Base-by-base conservation (phyloP, 2,113 vertebrate genomes). In the Redunca redunca region DNA sequence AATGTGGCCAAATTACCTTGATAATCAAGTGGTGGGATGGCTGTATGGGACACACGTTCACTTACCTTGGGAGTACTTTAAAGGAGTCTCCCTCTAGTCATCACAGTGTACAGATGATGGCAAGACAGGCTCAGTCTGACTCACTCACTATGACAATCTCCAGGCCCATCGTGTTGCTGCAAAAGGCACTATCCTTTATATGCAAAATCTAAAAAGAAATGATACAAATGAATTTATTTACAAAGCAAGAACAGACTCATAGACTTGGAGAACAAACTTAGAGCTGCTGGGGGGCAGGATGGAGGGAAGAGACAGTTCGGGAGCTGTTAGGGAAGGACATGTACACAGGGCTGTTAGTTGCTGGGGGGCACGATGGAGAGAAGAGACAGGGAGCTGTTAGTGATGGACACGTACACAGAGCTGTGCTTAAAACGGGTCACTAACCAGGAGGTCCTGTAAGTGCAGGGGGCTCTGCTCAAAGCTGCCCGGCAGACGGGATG, bases 21-120 rank as follows among this genome's bases (percentile, higher is more conserved):
- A 43, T 53, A 88, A 52, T 58, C 11, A 46, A 16, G 11, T 50
- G 67, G 74, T 46, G 26, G 46, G 11, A 12, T 36, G n/a, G 17
- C 77, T 50, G 11, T 58, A 28, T 40, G 40, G 43, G 40, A 93
- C 19, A 60, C 43, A 48, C 14, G 10, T 25, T 55, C 62, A 40
- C 52, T 74, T 64, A 21, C 43, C 3, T 28, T 74, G 90, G 46
- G 23, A 46, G 67, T 46, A 26, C 10, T 53, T 78, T 43, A 55
- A 21, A 53, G 14, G 21, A 26, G 5, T 50, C 36, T 43, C 80
- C 28, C 19, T 95, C 10, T 2, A 33, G 25, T 26, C 25, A 64
- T 15, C 58, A 78, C 11, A 14, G 40, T 0, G 0, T 36, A 0
- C 11, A 30, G 17, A 14, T n/a, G 40, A 43, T n/a, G 0, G 3